Evolutionary conservation across 2,888 invertebrate species (phyloP).

Genomic region (Troglohyphantes excavatus): DNA sequence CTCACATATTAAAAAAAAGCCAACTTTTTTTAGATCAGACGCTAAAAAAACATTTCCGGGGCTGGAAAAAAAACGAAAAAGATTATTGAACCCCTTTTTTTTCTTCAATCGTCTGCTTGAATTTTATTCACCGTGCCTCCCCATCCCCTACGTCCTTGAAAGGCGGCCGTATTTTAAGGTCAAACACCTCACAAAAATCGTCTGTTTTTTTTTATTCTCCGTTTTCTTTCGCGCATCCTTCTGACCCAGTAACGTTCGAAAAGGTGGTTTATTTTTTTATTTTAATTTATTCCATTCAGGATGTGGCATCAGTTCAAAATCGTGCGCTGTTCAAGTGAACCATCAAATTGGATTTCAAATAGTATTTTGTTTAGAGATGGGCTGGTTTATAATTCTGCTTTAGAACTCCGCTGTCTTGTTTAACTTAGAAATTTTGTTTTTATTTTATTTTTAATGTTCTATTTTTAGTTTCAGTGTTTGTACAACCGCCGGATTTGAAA

Average conservation of each 20-base stretch:
- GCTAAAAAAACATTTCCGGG: slow-evolving; percentile 6
- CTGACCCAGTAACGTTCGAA: slow-evolving; percentile 41
- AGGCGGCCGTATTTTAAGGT: slow-evolving; percentile 44
- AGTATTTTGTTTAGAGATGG: neutral
- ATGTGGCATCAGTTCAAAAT: slow-evolving; percentile 24
- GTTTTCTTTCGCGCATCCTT: slow-evolving; percentile 31
- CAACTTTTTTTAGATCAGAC: neutral
- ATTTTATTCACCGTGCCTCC: slow-evolving; percentile 9
- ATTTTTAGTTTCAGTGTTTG: too few species aligned
- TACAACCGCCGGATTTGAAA: too few species aligned
- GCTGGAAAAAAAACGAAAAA: too few species aligned
- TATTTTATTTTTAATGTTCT: too few species aligned
- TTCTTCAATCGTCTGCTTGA: neutral
- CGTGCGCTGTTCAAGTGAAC: neutral
- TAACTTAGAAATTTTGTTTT: too few species aligned
- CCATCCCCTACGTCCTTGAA: slow-evolving; percentile 26
- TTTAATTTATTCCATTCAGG: neutral
- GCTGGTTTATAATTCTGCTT: too few species aligned
- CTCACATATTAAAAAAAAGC: too few species aligned
- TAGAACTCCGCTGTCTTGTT: too few species aligned
- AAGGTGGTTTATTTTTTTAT: neutral
- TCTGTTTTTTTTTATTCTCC: slow-evolving; percentile 12
- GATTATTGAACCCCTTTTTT: neutral
- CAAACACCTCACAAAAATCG: slow-evolving; percentile 54
- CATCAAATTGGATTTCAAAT: neutral